Evolutionary conservation across 2,888 invertebrate species (phyloP).

Genomic region (Acanthoscelides obtectus): DNA sequence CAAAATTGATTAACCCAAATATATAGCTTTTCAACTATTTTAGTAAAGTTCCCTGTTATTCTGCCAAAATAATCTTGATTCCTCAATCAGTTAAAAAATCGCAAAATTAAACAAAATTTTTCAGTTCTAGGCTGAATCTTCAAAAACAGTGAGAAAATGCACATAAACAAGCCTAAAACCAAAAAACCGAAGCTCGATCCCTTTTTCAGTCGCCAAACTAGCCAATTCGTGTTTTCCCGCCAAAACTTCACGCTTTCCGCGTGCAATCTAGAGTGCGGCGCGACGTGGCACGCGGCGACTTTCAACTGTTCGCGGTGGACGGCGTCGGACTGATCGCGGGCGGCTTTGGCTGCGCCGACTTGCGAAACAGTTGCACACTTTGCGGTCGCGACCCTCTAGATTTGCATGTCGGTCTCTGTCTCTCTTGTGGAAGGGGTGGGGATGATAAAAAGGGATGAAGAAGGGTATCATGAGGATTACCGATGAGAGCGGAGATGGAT

Average conservation of each 20-base stretch:
- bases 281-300: constrained; percentile 12
- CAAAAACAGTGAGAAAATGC: too few relatives aligned
- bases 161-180: too few relatives aligned
- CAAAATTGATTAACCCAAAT: too few relatives aligned
- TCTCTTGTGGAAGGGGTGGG: constrained; percentile 3
- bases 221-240: constrained; percentile 11
- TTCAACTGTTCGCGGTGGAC: constrained; percentile 18
- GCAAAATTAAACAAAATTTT: too few relatives aligned
- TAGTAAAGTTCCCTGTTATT: too few relatives aligned
- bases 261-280: constrained; percentile 18
- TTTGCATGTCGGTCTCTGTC: constrained; percentile 25
- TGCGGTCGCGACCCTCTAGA: constrained; percentile 31
- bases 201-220: neutral
- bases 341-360: constrained; percentile 15
- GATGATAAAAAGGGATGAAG: neutral
- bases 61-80: too few relatives aligned
- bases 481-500: neutral
- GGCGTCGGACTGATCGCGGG: constrained; percentile 3
- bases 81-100: too few relatives aligned
- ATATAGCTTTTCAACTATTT: too few relatives aligned
- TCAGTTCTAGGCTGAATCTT: too few relatives aligned
- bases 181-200: neutral
- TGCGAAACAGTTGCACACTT: constrained; percentile 33
- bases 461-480: neutral
- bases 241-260: constrained; percentile 14